A percentile compares a stretch with the other conserved stretches of the same genome.
Evolutionary conservation across 2,888 invertebrate species (phyloP).

Genomic region (Helleia helle): DNA sequence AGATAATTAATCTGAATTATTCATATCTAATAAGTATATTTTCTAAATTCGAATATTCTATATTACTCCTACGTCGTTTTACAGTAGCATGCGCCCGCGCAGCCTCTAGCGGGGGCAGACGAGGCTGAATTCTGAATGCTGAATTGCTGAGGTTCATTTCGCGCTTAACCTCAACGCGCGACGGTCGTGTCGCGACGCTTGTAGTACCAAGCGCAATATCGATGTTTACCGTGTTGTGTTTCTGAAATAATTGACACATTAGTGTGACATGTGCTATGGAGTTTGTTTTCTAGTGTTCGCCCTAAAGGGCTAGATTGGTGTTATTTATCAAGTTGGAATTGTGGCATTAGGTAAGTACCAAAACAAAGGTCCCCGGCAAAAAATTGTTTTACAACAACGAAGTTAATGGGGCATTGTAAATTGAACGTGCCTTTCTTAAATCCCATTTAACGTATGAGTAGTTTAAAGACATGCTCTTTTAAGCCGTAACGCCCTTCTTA

Average conservation of each 20-base stretch:
- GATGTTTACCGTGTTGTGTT: constrained; percentile 43
- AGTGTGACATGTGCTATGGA: constrained; percentile 53
- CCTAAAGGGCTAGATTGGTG: constrained; percentile 46
- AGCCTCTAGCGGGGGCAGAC: constrained; percentile 20
- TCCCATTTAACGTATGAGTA: not conserved
- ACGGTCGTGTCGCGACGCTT: constrained; percentile 56
- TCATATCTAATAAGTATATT: not conserved
- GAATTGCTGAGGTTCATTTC: constrained; percentile 34
- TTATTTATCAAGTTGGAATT: constrained; percentile 20
- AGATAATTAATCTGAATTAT: not conserved
- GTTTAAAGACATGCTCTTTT: not conserved
- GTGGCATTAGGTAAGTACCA: constrained; percentile 16
- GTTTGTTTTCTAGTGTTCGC: constrained; percentile 52
- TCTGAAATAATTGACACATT: constrained; percentile 28
- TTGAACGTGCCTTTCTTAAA: not conserved
- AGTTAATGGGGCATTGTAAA: not conserved
- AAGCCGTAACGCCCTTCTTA: not conserved
- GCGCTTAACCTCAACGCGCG: constrained; percentile 65
- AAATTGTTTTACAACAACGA: not conserved
- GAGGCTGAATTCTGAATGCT: constrained; percentile 1
- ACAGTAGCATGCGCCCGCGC: constrained; percentile 23
- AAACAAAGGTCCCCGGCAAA: not conserved
- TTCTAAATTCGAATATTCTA: too few species aligned
- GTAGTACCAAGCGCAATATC: constrained; percentile 40
- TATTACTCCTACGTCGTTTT: constrained; percentile 8